Percentiles rank a stretch among this genome's conserved stretches.
Evolutionary conservation across 2,797 vertebrate species (phyloP).

Genomic region (Pangasius sanitwongsei): DNA sequence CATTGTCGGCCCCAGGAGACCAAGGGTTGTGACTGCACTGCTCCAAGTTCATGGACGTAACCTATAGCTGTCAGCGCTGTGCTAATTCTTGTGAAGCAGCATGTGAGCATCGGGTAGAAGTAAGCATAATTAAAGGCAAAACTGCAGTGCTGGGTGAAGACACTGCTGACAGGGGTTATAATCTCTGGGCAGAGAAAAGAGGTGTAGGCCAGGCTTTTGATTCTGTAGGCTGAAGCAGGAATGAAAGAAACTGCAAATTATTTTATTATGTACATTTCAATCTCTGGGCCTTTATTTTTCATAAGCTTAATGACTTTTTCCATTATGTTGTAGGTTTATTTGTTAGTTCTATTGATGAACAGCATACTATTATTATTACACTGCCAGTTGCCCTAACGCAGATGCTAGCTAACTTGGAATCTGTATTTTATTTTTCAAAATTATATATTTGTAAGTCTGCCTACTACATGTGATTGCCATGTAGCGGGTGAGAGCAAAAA

Average conservation of each 20-base stretch:
- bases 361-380: background rate
- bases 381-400: background rate
- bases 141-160: conserved; percentile 48
- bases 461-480: background rate
- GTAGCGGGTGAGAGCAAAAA: background rate
- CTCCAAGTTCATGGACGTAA: conserved; percentile 80
- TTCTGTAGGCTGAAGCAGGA: conserved; percentile 11
- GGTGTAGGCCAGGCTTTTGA: conserved; percentile 42
- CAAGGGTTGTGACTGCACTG: conserved; percentile 73
- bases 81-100: conserved; percentile 67
- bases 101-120: conserved; percentile 66
- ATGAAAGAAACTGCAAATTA: conserved; percentile 28
- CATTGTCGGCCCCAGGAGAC: conserved; percentile 77
- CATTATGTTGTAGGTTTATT: background rate
- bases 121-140: conserved; percentile 65
- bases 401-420: background rate
- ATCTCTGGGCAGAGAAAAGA: conserved; percentile 52
- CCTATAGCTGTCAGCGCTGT: conserved; percentile 76
- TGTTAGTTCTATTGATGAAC: background rate
- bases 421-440: background rate
- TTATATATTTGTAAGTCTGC: background rate
- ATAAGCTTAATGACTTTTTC: background rate
- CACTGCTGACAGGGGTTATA: conserved; percentile 53
- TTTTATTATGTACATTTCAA: background rate
- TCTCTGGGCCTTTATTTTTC: background rate